These are phyloP conservation scores for Aurelia coerulea DNA, from an alignment of 30 jellyfish, hydroid and myxozoan species.

Conservation along the genomic window DNA sequence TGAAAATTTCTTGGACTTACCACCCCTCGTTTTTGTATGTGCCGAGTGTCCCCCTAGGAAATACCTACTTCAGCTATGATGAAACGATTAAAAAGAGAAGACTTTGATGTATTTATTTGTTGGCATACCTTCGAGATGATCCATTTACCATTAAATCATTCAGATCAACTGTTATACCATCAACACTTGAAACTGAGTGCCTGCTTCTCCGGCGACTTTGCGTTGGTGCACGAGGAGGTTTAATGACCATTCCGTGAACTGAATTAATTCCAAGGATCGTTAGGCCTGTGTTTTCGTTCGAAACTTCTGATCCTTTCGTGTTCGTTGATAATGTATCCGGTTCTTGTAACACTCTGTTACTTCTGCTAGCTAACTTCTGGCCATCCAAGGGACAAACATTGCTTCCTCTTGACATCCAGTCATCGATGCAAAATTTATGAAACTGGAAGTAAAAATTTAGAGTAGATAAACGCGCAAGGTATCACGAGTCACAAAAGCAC, in stretches of 20 bases:
- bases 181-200: not conserved
- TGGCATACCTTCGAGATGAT: slow-evolving; percentile 13
- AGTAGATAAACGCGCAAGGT: too few relatives aligned
- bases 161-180: not conserved
- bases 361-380: not conserved
- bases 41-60: too few relatives aligned
- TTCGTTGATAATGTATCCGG: not conserved
- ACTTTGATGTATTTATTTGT: too few relatives aligned
- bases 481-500: too few relatives aligned
- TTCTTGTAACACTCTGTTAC: not conserved
- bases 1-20: too few relatives aligned
- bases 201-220: slow-evolving; percentile 24
- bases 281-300: not conserved
- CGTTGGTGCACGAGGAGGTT: slow-evolving; percentile 5
- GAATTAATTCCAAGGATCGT: slow-evolving; percentile 56
- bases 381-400: slow-evolving; percentile 53
- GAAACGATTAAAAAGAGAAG: too few relatives aligned
- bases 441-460: not conserved
- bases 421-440: slow-evolving; percentile 50
- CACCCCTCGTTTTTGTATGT: too few relatives aligned
- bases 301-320: not conserved
- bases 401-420: slow-evolving; percentile 41
- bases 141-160: slow-evolving; percentile 33
- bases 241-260: not conserved
- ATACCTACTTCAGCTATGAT: too few relatives aligned